A percentile compares a stretch with the other conserved stretches of the same genome.
These are phyloP conservation scores for Epizoanthus fatuus DNA, from an alignment of 92 coral and sea anemone genomes.

Conservation along the genomic window DNA sequence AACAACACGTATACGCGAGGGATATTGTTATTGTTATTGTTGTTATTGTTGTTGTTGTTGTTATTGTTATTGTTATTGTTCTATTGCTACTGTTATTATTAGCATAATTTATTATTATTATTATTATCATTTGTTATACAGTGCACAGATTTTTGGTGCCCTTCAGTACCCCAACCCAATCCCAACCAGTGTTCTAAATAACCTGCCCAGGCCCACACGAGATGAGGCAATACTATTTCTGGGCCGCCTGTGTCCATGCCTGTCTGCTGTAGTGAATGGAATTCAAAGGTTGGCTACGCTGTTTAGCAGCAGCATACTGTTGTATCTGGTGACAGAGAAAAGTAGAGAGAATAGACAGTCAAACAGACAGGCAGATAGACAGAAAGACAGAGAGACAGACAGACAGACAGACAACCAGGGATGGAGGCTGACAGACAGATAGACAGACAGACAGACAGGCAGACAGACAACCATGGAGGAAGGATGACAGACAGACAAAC, in stretches of 20 bases:
- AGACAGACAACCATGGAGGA: too few relatives aligned
- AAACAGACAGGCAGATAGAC: not conserved
- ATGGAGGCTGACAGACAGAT: too few relatives aligned
- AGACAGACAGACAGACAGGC: too few relatives aligned
- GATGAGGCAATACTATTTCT: conserved; percentile 91
- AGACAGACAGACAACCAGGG: not conserved
- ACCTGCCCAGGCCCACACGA: conserved; percentile 82
- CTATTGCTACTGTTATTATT: too few relatives aligned
- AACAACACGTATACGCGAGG: too few relatives aligned
- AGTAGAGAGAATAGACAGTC: too few relatives aligned
- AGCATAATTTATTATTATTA: too few relatives aligned
- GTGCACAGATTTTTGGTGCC: conserved; percentile 94
- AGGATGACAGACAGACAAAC: too few relatives aligned
- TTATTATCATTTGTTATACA: conserved; percentile 33
- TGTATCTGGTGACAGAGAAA: too few relatives aligned
- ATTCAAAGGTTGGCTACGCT: conserved; percentile 79
- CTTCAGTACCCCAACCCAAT: conserved; percentile 87
- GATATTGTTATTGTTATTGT: too few relatives aligned
- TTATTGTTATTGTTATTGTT: too few relatives aligned
- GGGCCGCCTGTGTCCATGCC: conserved; percentile 83
- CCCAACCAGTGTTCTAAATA: conserved; percentile 69
- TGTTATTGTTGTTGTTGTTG: too few relatives aligned
- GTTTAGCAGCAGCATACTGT: not conserved
- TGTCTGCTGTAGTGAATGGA: conserved; percentile 77
- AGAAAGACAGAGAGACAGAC: not conserved